Conservation (phyloP, 2,113 vertebrate genomes). For the Alectura lathami region DNA sequence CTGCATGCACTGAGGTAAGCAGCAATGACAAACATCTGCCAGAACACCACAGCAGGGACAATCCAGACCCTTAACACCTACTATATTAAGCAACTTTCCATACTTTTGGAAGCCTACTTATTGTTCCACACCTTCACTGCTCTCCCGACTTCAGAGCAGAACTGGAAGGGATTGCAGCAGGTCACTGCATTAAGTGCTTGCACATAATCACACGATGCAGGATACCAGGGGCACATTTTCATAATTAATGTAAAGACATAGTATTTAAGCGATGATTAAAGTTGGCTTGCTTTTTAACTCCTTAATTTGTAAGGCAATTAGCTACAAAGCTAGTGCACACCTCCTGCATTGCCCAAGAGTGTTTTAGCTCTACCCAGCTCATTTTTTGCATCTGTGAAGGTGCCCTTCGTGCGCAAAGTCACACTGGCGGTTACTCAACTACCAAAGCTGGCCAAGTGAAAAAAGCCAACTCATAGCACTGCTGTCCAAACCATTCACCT, state of each 20-base stretch:
- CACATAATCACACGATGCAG: not conserved
- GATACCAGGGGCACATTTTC: not conserved
- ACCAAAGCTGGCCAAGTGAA: not conserved
- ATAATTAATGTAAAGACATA: constrained; percentile 11
- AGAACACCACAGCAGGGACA: not conserved
- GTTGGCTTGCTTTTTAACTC: constrained; percentile 37
- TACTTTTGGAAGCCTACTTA: not conserved
- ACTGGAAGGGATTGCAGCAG: rapidly evolving
- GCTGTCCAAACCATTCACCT: constrained; percentile 15
- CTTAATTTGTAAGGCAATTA: constrained; percentile 47
- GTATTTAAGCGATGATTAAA: constrained; percentile 30
- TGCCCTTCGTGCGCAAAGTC: not conserved
- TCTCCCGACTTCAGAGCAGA: not conserved
- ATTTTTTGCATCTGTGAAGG: not conserved
- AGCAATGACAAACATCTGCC: not conserved
- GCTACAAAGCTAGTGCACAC: constrained; percentile 17
- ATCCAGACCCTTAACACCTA: not conserved
- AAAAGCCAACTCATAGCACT: constrained; percentile 30
- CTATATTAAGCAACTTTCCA: not conserved
- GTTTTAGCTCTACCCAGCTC: not conserved
- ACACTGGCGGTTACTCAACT: not conserved
- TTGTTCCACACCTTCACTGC: not conserved
- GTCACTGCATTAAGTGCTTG: not conserved
- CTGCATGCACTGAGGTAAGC: rapidly evolving
- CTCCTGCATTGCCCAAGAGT: constrained; percentile 20